Base-by-base conservation (phyloP, 2,797 vertebrate species). In the Naso thynnoides region DNA sequence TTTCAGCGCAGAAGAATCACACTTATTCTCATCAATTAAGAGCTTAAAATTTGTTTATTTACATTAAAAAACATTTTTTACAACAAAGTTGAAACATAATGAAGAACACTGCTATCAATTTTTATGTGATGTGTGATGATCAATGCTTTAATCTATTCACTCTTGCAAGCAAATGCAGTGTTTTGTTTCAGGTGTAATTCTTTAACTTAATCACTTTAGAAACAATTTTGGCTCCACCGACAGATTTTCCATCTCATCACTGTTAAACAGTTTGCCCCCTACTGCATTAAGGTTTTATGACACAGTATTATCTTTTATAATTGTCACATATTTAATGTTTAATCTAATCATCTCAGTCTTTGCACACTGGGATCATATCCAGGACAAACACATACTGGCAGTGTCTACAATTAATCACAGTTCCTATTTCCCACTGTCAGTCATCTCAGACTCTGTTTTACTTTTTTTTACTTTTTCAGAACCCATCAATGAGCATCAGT, bases 21-120 rank as follows among this genome's bases (percentile, higher is more conserved):
- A 36, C 23, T 49, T 14, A 52, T 7, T 36, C 19, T 8, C 0
- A 6, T 41, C 27, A 56, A 38, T 55, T 81, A 4, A 63, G 23
- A 72, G 66, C 82, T 88, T 84, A 90, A 81, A 68, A 81, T 70
- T 24, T 54, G 39, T 90, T 92, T 91, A 93, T 92, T 91, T 91
- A 93, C 91, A 93, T 79, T 65, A 68, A 83, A 85, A 79, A 76
- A 59, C 31, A 82, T 39, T 79, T 81, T 91, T 86, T 85, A 89
- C 86, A 89, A 73, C n/a, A 69, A 78, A 59, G 21, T 21, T 73
- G 18, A 71, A 68, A 78, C 56, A 53, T 29, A 24, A 68, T 57
- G 41, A 54, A 5, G 2, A 66, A 41, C 39, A 72, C 38, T 61
- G 48, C 18, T 56, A 24, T 42, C 21, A 1, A 16, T 31, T 24